Evolutionary conservation across 2,113 vertebrate genomes (phyloP).

Genomic region (Labrus mixtus): DNA sequence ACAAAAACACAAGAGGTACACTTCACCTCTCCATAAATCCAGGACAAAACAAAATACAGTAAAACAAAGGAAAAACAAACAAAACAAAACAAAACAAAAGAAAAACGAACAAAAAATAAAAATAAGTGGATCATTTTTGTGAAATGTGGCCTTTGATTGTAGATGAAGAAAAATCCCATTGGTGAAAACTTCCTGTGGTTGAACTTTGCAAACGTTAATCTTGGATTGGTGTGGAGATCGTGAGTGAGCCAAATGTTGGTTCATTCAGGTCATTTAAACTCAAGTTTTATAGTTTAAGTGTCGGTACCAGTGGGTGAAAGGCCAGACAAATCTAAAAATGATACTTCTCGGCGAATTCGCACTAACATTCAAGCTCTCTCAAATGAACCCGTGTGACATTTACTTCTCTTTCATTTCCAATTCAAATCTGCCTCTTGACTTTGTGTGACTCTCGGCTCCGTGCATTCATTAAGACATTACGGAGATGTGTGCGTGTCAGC

Average conservation of each 20-base stretch:
- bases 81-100: no score
- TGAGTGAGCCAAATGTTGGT: background rate
- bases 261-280: background rate
- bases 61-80: no score
- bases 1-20: no score
- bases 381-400: background rate
- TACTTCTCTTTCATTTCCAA: background rate
- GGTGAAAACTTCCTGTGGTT: no score
- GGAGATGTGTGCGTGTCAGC: background rate
- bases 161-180: background rate
- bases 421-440: background rate
- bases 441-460: background rate
- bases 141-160: no score
- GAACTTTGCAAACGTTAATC: background rate
- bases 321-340: background rate
- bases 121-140: no score
- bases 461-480: slow-evolving; percentile 2
- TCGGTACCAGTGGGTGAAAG: background rate
- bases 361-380: background rate
- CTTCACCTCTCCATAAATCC: no score
- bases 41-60: no score
- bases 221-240: background rate
- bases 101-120: no score
- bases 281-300: background rate
- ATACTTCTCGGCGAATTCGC: no score